Base-by-base conservation (phyloP, 2,113 vertebrate genomes). In the Amblyopsis rosae region DNA sequence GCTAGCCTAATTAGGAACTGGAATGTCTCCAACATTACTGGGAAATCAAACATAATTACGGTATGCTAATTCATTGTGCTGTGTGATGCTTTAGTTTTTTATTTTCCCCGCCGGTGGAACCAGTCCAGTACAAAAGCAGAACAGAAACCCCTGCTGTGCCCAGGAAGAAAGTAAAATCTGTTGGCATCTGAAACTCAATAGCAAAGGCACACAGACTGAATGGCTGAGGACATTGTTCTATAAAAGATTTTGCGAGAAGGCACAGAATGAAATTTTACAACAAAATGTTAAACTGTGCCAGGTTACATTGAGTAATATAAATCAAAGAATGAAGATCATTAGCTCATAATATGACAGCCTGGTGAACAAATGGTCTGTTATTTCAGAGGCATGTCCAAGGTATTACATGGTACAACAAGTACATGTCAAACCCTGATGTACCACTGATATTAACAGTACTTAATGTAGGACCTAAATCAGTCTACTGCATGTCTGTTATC, bases 311-410 rank as follows among this genome's bases (percentile, higher is more conserved):
- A 80, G 90, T 88, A 90, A 91, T 85, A 75, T 78, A 41, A 41
- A 41, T 6, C 35, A 41, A 41, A 41, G 7, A 41, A 41, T 6
- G 7, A 41, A 41, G 5, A 7, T 41, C 4, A 41, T 90, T 91
- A 91, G 92, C 94, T 94, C 73, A 47, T 86, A 93, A 91, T 89
- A 88, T 83, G 89, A 91, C 90, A 88, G 65, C 82, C 81, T 90
- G 87, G 62, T 82, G 90, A 87, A 58, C 73, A 90, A 88, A 91
- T 33, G 87, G 82, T 67, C 26, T 93, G 92, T 93, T 94, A 92
- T 93, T 94, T 94, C 92, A 69, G 51, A n/a, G 51, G n/a, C 49
- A 66, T 26, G 80, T 72, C 83, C 82, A 88, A 73, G 50, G 59
- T 92, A 91, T 93, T 93, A 91, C 67, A 63, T 86, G 49, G 5